phyloP scores from a whole-genome alignment of 2,797 vertebrate species.

The Rhodeus uyekii region DNA sequence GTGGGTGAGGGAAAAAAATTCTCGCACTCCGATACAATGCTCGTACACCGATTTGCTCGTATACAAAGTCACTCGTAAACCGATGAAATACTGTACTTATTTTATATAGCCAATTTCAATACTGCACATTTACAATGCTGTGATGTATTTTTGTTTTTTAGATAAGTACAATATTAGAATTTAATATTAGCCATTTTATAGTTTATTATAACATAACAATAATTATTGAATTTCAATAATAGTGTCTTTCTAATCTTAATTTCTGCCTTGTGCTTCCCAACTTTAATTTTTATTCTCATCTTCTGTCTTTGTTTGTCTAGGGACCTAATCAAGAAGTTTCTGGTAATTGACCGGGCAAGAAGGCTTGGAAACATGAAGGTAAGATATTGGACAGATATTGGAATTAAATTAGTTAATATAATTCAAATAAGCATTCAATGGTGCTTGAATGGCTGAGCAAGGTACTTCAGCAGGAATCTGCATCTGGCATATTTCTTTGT shows the following conservation, averaged over 20 bases:
- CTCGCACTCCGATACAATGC: no score
- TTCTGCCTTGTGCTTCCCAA: background rate
- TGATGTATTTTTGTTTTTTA: background rate
- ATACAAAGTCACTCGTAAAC: no score
- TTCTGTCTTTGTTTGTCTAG: conserved; percentile 67
- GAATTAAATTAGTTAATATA: no score
- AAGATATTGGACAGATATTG: conserved; percentile 31
- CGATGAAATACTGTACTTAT: no score
- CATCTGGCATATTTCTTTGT: conserved; percentile 1
- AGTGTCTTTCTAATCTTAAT: background rate
- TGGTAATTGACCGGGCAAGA: conserved; percentile 91
- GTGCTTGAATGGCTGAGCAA: background rate
- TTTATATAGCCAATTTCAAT: background rate
- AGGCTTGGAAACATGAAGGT: conserved; percentile 98
- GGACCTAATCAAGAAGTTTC: conserved; percentile 95
- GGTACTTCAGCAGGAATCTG: conserved; percentile 8
- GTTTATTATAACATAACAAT: background rate
- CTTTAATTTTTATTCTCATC: background rate
- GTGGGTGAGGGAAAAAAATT: no score
- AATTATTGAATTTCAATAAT: background rate
- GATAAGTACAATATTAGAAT: background rate
- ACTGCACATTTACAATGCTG: background rate
- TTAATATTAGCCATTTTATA: background rate
- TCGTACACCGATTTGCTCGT: no score
- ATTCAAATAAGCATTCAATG: no score